Base-by-base conservation (phyloP, 1,140 invertebrate genomes). In the Holcopasites calliopsidis region DNA sequence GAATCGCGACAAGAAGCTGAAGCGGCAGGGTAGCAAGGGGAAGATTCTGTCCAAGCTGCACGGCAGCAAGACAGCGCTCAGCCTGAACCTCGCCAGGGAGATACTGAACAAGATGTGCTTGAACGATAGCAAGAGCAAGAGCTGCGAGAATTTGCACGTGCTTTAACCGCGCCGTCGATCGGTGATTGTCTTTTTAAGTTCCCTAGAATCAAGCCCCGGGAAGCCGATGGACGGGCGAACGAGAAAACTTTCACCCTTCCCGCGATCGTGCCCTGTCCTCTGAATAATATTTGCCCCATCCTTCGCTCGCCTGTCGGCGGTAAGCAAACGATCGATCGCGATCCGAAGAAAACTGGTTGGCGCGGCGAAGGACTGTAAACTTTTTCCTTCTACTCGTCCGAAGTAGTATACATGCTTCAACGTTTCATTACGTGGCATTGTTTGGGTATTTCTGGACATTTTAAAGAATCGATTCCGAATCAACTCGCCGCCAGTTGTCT, bases 61-160 rank as follows among this genome's bases (percentile, higher is more conserved):
- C 70, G 92, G 92, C 8, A 94, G 93, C 35, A 93, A 94, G 81
- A 96, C 95, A 0, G 95, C 95, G 75, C 93, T 96, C 57, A 96
- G 93, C 75, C 88, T 96, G 72, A 95, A 95, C 88, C 93, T 95
- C 76, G 95, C 95, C 5, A 92, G 95, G 69, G 95, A 96, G 81
- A 94, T 97, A 60, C 92, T 98, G 18, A 95, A 96, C 77, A 97
- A 97, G 89, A 96, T 98, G 82, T 97, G 96, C 87, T 93, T 97
- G 77, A 96, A 96, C 83, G 96, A 97, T 90, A 95, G 94, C 50
- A 97, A 97, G 92, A 97, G 96, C 21, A 97, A 97, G 87, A 97
- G 96, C 61, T 98, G 97, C 88, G 97, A 98, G 90, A 97, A 98
- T 90, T 92, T 98, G 60, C 96, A 97, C 88, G 96, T 97, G 71